A percentile compares a stretch with the other conserved stretches of the same genome.
Conservation (phyloP, 2,888 invertebrate species). For the Eilema caniola region DNA sequence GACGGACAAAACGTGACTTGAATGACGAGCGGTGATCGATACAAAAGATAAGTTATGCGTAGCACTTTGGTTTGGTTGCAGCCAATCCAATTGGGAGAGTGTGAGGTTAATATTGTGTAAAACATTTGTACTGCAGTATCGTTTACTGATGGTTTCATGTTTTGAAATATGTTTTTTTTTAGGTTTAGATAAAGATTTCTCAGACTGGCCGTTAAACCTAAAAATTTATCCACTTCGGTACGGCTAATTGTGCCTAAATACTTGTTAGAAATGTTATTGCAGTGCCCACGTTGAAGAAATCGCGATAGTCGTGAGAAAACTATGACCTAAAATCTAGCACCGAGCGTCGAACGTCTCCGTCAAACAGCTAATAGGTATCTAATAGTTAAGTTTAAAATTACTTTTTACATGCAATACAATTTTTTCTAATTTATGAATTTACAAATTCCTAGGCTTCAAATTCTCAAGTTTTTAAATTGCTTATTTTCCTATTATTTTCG, state of each 20-base stretch:
- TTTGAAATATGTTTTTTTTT: too few species aligned
- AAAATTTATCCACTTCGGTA: not conserved
- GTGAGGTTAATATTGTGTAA: slow-evolving; percentile 11
- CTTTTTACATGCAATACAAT: too few species aligned
- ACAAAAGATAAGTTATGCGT: slow-evolving; percentile 40
- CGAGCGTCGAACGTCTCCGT: not conserved
- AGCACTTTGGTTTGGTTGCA: slow-evolving; percentile 39
- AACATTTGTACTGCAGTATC: not conserved
- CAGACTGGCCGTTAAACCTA: not conserved
- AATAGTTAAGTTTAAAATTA: too few species aligned
- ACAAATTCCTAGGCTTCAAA: too few species aligned
- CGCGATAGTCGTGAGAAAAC: not conserved
- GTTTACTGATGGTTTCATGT: not conserved
- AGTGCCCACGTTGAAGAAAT: not conserved
- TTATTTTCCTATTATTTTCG: not conserved
- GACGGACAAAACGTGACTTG: slow-evolving; percentile 57
- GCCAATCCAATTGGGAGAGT: slow-evolving; percentile 36
- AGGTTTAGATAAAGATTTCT: too few species aligned
- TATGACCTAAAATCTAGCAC: not conserved
- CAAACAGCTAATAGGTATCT: not conserved
- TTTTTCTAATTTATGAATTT: too few species aligned
- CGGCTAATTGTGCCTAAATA: not conserved
- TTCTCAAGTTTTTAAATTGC: not conserved
- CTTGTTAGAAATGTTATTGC: not conserved
- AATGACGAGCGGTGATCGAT: slow-evolving; percentile 48